Base-by-base conservation (phyloP, 2,797 vertebrate genomes). In the Diceros bicornis region DNA sequence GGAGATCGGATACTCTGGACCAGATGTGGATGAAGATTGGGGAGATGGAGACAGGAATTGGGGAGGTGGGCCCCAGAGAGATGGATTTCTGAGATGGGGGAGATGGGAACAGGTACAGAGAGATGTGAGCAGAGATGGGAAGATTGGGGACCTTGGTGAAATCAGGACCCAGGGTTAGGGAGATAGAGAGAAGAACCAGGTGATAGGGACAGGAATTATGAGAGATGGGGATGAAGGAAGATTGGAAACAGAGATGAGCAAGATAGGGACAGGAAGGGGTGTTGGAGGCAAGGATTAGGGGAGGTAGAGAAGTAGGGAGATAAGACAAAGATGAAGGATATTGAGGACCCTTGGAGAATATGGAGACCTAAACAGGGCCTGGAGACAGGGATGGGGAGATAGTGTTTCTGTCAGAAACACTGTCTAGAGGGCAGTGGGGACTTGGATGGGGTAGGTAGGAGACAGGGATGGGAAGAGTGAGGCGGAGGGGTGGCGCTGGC, bases 281-380 rank as follows among this genome's bases (percentile, higher is more conserved):
- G 17, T 32, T 84, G 27, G 41, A 89, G 74, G 68, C 29, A 87
- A 93, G 86, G 71, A 72, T 66, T 52, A 50, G 59, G 66, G 79
- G 50, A 89, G 47, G 66, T 7, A n/a, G 74, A 81, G 50, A 89
- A 41, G 32, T 78, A 25, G 41, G 66, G 37, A 82, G 27, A 62
- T 44, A n/a, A 61, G 92, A 89, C 71, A 82, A 88, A 57, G 59
- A 82, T 59, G 72, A 85, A n/a, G n/a, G 85, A 89, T 83, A 68
- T 12, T 55, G 47, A 74, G 62, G 81, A 47, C 3, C n/a, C n/a
- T 44, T 25, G 18, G 72, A 74, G 68, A 47, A 89, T 62, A 44
- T 44, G 29, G 34, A 83, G 47, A 86, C 41, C 83, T 68, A 27
- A 74, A 8, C 32, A 57, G 50, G 29, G 41, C 47, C 71, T 88